These are phyloP conservation scores for Tonatia bakeri DNA, from an alignment of 2,113 vertebrate species.

Conservation along the genomic window DNA sequence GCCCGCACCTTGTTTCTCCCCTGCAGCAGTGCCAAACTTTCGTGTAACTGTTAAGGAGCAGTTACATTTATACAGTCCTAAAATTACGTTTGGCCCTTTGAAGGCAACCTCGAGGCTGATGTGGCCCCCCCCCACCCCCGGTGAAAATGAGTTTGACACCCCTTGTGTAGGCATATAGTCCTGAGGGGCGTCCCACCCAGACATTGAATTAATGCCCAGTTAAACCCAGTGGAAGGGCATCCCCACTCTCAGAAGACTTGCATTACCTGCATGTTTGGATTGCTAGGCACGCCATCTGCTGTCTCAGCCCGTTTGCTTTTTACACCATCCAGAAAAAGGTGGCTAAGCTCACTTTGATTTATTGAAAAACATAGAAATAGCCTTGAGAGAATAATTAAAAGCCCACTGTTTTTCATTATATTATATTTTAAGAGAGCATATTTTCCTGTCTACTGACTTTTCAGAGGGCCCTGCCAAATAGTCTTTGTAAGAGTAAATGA, in stretches of 20 bases:
- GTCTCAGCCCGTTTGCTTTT: not conserved
- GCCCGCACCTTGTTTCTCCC: too few species aligned
- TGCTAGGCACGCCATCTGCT: not conserved
- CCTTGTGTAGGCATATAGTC: fast-evolving
- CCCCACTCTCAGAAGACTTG: not conserved
- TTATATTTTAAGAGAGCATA: conserved; percentile 51
- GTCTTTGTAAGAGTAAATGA: conserved; percentile 35
- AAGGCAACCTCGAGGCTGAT: too few species aligned
- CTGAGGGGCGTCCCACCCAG: not conserved
- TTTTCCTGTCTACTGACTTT: conserved; percentile 63
- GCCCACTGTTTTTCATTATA: conserved; percentile 33
- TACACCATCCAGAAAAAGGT: not conserved
- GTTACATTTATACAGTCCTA: too few species aligned
- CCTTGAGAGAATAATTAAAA: conserved; percentile 28
- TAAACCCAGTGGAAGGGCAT: not conserved
- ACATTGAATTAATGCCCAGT: not conserved
- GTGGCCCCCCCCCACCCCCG: too few species aligned
- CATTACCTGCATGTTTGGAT: not conserved
- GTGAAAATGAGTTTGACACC: too few species aligned
- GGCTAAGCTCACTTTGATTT: conserved; percentile 10
- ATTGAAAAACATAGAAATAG: not conserved
- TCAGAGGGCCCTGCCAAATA: conserved; percentile 11
- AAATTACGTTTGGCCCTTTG: too few species aligned
- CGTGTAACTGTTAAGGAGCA: too few species aligned
- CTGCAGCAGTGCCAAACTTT: too few species aligned